Conservation (phyloP, 2,113 vertebrate genomes). For the Oryctolagus cuniculus region mOryCun1.1 NC_091433.1:128457501-128458000, state of each 20-base stretch:
- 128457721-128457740: neutral
- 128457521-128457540: neutral
- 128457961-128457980: conserved; percentile 50
- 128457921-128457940: neutral
- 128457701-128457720: conserved; percentile 39
- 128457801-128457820: neutral
- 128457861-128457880: neutral
- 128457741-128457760: conserved; percentile 23
- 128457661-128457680: conserved; percentile 68
- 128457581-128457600: conserved; percentile 81
- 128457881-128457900: neutral
- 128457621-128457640: conserved; percentile 39
- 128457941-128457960: neutral
- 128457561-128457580: conserved; percentile 32
- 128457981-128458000: conserved; percentile 1
- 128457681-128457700: conserved; percentile 64
- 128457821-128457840: neutral
- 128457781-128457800: neutral
- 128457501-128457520: neutral
- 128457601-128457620: conserved; percentile 81
- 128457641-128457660: conserved; percentile 72
- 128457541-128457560: neutral
- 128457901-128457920: conserved; percentile 58
- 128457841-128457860: neutral
- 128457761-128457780: conserved; percentile 29